These are phyloP conservation scores for Pristionchus japonicus DNA, from an alignment of 2,888 invertebrate species.

Conservation along the genomic window DNA sequence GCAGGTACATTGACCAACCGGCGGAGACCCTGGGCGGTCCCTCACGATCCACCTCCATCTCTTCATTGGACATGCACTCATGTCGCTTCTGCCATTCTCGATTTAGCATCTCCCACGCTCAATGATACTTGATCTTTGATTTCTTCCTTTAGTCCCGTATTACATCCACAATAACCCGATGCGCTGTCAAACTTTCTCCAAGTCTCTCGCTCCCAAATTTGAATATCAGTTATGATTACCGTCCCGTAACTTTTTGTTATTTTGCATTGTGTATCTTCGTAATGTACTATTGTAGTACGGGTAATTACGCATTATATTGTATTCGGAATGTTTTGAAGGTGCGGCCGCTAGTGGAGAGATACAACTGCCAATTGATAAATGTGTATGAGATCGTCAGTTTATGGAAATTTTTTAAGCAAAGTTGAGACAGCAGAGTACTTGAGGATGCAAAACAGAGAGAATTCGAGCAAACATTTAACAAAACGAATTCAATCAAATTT, in stretches of 20 bases:
- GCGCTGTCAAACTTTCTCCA: background rate
- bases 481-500: too few relatives aligned
- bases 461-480: too few relatives aligned
- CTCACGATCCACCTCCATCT: conserved; percentile 62
- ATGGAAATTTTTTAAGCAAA: too few relatives aligned
- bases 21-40: conserved; percentile 50
- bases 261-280: background rate
- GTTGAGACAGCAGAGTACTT: too few relatives aligned
- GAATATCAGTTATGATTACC: background rate
- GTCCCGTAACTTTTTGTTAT: background rate
- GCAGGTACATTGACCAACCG: conserved; percentile 70
- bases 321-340: background rate
- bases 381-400: background rate
- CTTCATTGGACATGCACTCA: conserved; percentile 69
- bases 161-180: background rate
- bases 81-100: conserved; percentile 75
- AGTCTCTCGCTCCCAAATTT: background rate
- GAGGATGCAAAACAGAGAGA: too few relatives aligned
- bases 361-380: background rate
- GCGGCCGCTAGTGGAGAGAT: background rate
- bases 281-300: background rate
- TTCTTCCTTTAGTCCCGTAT: background rate
- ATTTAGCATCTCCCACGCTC: conserved; percentile 62
- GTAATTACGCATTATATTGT: background rate
- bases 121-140: conserved; percentile 16